phyloP scores from a whole-genome alignment of 2,797 vertebrate genomes.

The Typhlichthys subterraneus region DNA sequence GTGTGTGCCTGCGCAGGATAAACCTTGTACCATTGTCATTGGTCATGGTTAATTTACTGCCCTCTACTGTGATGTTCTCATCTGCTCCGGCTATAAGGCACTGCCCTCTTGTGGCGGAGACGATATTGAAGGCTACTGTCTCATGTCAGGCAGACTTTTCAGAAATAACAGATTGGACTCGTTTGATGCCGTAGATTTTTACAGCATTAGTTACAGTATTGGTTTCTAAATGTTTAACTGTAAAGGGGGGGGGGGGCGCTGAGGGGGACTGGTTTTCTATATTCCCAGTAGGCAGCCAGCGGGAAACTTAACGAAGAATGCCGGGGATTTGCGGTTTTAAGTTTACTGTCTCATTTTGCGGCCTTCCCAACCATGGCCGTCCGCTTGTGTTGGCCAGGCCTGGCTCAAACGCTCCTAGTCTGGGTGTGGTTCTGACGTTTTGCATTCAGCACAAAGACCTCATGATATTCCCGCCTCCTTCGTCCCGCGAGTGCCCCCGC shows the following conservation, averaged over 20 bases:
- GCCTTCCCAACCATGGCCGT: constrained; percentile 62
- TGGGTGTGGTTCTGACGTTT: constrained; percentile 54
- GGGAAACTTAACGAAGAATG: constrained; percentile 63
- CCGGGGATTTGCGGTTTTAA: constrained; percentile 64
- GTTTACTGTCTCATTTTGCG: constrained; percentile 69
- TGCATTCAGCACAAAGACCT: constrained; percentile 48
- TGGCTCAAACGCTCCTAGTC: constrained; percentile 44
- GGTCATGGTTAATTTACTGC: constrained; percentile 76
- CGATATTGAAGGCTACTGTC: constrained; percentile 61
- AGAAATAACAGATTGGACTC: constrained; percentile 28
- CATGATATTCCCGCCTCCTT: constrained; percentile 35
- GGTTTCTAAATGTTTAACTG: constrained; percentile 60
- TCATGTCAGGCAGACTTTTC: constrained; percentile 41
- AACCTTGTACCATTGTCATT: constrained; percentile 74
- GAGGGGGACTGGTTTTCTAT: constrained; percentile 27
- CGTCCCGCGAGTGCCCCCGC: constrained; percentile 39
- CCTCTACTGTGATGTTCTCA: constrained; percentile 57
- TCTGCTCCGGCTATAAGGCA: constrained; percentile 64
- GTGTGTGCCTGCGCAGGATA: constrained; percentile 57
- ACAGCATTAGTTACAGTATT: constrained; percentile 64
- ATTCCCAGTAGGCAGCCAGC: constrained; percentile 31
- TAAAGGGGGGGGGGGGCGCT: constrained; percentile 15
- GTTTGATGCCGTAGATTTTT: constrained; percentile 49
- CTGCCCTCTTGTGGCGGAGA: constrained; percentile 78
- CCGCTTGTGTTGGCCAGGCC: constrained; percentile 24